Evolutionary conservation across 2,888 invertebrate species (phyloP).

Genomic region (Orchestes rusci): DNA sequence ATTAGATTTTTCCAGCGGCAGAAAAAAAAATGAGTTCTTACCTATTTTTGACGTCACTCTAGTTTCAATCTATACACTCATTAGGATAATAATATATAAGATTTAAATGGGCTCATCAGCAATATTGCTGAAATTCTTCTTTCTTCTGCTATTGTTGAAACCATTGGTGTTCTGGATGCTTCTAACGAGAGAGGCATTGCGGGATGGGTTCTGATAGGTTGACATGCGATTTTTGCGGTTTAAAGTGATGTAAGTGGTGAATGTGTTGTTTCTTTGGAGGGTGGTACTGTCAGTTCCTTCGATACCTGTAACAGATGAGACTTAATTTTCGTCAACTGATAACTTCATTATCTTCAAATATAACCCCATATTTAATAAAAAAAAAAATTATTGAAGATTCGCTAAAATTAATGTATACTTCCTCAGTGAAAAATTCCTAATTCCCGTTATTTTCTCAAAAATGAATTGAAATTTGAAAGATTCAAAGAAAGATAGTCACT

Average conservation of each 20-base stretch:
- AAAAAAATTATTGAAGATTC: neutral
- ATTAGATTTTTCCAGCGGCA: too few species aligned
- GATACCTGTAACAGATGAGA: slow-evolving; percentile 13
- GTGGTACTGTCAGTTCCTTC: slow-evolving; percentile 20
- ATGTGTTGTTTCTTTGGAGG: slow-evolving; percentile 22
- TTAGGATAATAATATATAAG: too few species aligned
- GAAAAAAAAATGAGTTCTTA: too few species aligned
- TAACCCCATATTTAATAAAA: neutral
- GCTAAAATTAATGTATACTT: too few species aligned
- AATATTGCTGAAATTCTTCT: slow-evolving; percentile 6
- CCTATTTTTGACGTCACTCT: too few species aligned
- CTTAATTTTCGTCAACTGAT: too few species aligned
- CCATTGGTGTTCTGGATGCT: slow-evolving; percentile 10
- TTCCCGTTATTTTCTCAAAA: too few species aligned
- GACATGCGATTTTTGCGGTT: slow-evolving; percentile 16
- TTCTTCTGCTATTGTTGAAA: slow-evolving; percentile 7
- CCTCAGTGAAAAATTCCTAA: too few species aligned
- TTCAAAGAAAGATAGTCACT: neutral
- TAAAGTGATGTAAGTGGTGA: slow-evolving; percentile 21
- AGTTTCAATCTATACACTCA: too few species aligned
- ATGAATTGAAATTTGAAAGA: too few species aligned
- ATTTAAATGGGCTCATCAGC: slow-evolving; percentile 20
- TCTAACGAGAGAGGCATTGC: slow-evolving; percentile 10
- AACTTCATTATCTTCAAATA: too few species aligned
- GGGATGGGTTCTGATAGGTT: slow-evolving; percentile 9